Conservation (phyloP, 2,113 vertebrate genomes). For the Daubentonia madagascariensis region DNA sequence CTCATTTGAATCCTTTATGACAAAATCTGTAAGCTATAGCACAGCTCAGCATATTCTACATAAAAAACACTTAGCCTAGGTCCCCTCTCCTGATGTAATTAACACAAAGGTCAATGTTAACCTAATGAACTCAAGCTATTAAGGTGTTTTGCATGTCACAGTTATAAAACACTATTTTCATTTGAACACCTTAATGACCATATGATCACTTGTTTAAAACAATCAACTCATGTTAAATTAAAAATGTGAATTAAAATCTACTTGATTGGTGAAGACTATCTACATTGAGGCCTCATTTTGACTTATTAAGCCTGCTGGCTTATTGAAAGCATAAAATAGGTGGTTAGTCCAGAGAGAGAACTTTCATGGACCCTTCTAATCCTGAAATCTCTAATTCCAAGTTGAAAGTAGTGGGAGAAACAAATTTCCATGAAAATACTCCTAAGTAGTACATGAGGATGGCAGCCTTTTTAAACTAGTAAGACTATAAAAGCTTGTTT, state of each 20-base stretch:
- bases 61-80: not conserved
- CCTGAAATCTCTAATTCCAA: conserved; percentile 14
- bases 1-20: not conserved
- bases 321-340: not conserved
- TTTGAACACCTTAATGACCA: not conserved
- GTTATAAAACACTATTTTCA: not conserved
- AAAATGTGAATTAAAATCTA: not conserved
- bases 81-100: not conserved
- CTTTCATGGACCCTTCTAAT: not conserved
- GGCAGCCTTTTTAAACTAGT: not conserved
- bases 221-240: not conserved
- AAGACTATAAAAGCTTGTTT: not conserved
- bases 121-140: not conserved
- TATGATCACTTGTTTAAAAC: not conserved
- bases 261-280: not conserved
- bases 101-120: not conserved
- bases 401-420: not conserved
- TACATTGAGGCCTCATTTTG: not conserved
- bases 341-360: not conserved
- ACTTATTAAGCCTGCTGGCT: not conserved
- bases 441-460: not conserved
- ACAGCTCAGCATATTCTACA: not conserved
- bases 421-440: not conserved
- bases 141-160: not conserved
- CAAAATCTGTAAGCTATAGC: not conserved